Conservation (phyloP, 2,113 vertebrate genomes). For the Anguilla rostrata region DNA sequence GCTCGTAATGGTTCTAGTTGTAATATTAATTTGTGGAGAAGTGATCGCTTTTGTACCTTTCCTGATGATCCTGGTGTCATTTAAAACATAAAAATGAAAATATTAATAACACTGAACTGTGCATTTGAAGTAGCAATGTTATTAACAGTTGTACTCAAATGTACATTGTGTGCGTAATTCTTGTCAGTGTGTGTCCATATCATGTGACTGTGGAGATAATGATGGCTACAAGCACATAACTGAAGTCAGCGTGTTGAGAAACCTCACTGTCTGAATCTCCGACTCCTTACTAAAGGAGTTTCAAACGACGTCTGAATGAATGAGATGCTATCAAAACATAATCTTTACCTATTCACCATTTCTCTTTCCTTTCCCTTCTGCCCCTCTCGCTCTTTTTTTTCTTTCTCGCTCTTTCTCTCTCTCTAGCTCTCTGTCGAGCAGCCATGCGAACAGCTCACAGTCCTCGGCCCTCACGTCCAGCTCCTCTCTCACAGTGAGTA, state of each 20-base stretch:
- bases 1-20: too few relatives aligned
- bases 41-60: too few relatives aligned
- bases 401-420: background rate
- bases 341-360: background rate
- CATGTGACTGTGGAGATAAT: slow-evolving; percentile 41
- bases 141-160: too few relatives aligned
- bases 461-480: slow-evolving; percentile 72
- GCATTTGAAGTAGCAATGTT: too few relatives aligned
- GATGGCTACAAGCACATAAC: slow-evolving; percentile 62
- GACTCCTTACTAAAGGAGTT: background rate
- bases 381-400: background rate
- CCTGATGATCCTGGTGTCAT: too few relatives aligned
- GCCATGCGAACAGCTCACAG: slow-evolving; percentile 72
- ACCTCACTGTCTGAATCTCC: slow-evolving; percentile 16
- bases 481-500: slow-evolving; percentile 79
- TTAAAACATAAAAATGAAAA: too few relatives aligned
- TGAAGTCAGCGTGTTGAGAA: slow-evolving; percentile 23
- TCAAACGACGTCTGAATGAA: background rate
- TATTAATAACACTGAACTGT: too few relatives aligned
- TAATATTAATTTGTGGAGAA: too few relatives aligned
- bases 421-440: slow-evolving; percentile 50
- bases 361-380: background rate
- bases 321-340: background rate
- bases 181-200: background rate
- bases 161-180: too few relatives aligned